These are phyloP conservation scores for Heliconius congener DNA, from an alignment of 1,140 invertebrate genomes.

Conservation along the genomic window DNA sequence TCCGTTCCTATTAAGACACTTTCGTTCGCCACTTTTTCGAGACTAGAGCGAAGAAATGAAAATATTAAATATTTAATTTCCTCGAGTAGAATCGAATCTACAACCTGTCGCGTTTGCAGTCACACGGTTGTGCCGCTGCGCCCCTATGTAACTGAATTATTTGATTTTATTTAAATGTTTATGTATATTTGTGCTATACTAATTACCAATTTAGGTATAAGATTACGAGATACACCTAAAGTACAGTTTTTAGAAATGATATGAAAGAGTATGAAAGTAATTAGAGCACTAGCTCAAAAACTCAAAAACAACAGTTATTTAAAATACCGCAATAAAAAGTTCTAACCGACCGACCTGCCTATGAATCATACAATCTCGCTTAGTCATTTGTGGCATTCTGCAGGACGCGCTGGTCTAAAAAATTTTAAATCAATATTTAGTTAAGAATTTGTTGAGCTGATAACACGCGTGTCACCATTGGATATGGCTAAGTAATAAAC, in stretches of 20 bases:
- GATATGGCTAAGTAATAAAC: not conserved
- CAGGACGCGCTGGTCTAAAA: constrained; percentile 56
- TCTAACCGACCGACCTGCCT: constrained; percentile 63
- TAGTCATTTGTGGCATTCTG: constrained; percentile 41
- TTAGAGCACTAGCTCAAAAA: constrained; percentile 52
- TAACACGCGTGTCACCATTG: constrained; percentile 21
- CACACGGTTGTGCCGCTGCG: too few relatives aligned
- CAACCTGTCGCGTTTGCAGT: too few relatives aligned
- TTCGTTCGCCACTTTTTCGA: too few relatives aligned
- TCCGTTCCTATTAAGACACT: too few relatives aligned
- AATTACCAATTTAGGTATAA: not conserved
- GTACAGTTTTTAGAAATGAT: not conserved
- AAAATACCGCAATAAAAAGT: constrained; percentile 74
- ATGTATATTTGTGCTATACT: too few relatives aligned
- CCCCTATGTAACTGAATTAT: too few relatives aligned
- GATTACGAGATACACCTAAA: not conserved
- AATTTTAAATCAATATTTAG: constrained; percentile 67
- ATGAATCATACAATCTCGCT: constrained; percentile 58
- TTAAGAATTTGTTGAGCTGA: constrained; percentile 42
- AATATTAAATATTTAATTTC: too few relatives aligned
- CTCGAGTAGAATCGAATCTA: too few relatives aligned
- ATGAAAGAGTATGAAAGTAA: constrained; percentile 36
- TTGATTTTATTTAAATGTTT: too few relatives aligned
- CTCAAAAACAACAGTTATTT: constrained; percentile 58
- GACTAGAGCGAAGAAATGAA: too few relatives aligned